Conservation (phyloP, 2,888 invertebrate genomes). For the Cryptus armator region DNA sequence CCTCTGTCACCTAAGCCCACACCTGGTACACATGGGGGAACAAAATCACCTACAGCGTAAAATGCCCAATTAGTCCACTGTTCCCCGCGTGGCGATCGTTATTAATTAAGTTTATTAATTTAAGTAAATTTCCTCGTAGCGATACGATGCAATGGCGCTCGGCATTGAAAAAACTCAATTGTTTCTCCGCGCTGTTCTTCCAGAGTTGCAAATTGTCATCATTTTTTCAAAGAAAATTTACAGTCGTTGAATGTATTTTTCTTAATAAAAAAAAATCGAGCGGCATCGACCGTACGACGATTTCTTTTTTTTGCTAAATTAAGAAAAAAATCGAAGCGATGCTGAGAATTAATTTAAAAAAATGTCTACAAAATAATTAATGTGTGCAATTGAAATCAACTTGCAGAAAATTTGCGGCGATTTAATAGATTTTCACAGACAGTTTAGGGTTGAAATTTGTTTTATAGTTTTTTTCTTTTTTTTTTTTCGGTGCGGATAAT, state of each 20-base stretch:
- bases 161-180: background rate
- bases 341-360: too few species aligned
- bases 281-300: background rate
- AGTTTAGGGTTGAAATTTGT: too few species aligned
- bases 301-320: background rate
- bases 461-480: too few species aligned
- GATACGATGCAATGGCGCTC: background rate
- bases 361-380: background rate
- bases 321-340: constrained; percentile 1
- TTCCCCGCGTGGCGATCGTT: constrained; percentile 71
- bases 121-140: background rate
- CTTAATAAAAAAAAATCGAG: background rate
- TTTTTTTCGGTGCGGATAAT: too few species aligned
- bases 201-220: background rate
- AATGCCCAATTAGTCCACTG: constrained; percentile 85
- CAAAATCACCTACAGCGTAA: constrained; percentile 84
- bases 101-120: constrained; percentile 38
- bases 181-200: background rate
- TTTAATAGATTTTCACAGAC: too few species aligned
- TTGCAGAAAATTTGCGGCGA: too few species aligned
- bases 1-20: constrained; percentile 86
- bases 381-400: too few species aligned
- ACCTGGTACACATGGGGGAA: constrained; percentile 85
- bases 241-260: background rate
- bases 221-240: background rate